Conservation (phyloP, 1,140 invertebrate genomes). For the Drosophila dunni region DNA sequence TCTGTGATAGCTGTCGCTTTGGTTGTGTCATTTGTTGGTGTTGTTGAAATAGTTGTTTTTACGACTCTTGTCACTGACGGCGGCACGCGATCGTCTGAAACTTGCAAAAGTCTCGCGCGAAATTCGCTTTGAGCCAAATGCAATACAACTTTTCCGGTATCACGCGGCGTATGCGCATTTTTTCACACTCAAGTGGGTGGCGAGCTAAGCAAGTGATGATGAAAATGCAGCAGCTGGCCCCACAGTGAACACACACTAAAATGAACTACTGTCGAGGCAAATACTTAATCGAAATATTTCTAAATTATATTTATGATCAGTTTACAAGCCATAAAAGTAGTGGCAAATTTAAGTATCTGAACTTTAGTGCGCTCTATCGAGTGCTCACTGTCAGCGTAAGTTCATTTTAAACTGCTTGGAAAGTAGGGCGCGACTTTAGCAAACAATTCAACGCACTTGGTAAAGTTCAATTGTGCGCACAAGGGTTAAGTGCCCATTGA, state of each 20-base stretch:
- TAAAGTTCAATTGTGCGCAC: slow-evolving; percentile 63
- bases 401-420: slow-evolving; percentile 19
- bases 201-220: slow-evolving; percentile 9
- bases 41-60: neutral
- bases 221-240: slow-evolving; percentile 15
- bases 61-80: slow-evolving; percentile 13
- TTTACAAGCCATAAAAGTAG: neutral
- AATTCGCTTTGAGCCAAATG: slow-evolving; percentile 40
- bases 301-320: neutral
- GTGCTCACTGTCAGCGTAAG: neutral
- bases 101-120: slow-evolving; percentile 10
- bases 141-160: slow-evolving; percentile 48
- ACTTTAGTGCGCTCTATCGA: neutral
- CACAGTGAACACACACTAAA: slow-evolving; percentile 16
- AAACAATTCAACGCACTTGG: slow-evolving; percentile 62
- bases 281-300: neutral
- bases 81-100: slow-evolving; percentile 59
- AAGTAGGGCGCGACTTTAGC: slow-evolving; percentile 62
- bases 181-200: slow-evolving; percentile 46
- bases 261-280: neutral
- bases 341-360: neutral
- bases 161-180: slow-evolving; percentile 63
- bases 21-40: slow-evolving; percentile 10
- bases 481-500: slow-evolving; percentile 60
- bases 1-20: slow-evolving; percentile 35